Base-by-base conservation (phyloP, 2,888 invertebrate genomes). In the Cephus pygmeus region DNA sequence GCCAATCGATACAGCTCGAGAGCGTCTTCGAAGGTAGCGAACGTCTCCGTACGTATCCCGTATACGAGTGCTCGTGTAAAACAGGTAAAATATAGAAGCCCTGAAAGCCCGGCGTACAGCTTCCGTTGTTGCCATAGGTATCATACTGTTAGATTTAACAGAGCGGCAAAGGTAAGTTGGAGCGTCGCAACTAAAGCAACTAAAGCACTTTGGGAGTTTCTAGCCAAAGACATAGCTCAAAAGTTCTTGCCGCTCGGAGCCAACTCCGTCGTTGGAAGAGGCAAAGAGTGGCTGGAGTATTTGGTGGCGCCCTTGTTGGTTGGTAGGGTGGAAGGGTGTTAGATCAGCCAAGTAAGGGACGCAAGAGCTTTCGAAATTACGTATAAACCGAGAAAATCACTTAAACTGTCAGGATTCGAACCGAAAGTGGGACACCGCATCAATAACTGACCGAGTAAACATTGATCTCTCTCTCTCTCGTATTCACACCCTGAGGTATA, bases 381-480 rank as follows among this genome's bases (percentile, higher is more conserved):
- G 74, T 35, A 74, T 35, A 74, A 74, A 74, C 74, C 74, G 74
- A 74, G 74, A 34, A 74, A 74, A 74, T 74, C 74, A 74, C 74
- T 74, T 74, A 74, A 34, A 74, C 74, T 74, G 74, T 74, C 74
- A 34, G 74, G 74, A 31, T n/a, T n/a, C 11, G 73, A 35, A 34
- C 36, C 74, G 74, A 74, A 74, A 74, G 74, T 74, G 74, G 74
- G 34, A 31, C 71, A 71, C 71, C 71, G 30, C 71, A 71, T 71
- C 71, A 71, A 71, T 71, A 71, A 71, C 31, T 71, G 71, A 71
- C 71, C 71, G 71, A 23, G 33, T 34, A 71, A 71, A 71, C 71
- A 71, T 71, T 34, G 12, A 23, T 56, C 56, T 23, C 56, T 56
- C 23, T 56, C 12, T 36, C 35, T 36, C 35, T 36, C 36, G 56